Evolutionary conservation across 2,888 invertebrate genomes (phyloP), one percentile per base, ranked within the genome.

Genomic region (Cabera pusaria): DNA sequence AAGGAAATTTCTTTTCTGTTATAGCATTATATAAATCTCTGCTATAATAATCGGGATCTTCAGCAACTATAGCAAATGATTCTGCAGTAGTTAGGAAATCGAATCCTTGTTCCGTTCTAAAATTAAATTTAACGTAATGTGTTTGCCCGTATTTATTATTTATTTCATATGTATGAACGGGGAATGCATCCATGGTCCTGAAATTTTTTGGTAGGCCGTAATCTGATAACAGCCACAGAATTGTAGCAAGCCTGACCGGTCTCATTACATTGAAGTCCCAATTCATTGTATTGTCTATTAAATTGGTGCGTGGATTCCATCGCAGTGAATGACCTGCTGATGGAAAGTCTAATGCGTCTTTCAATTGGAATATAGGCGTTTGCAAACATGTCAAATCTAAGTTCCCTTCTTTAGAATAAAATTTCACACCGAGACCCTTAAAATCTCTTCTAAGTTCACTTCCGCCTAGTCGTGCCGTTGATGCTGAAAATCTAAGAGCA

Each of bases 151-250:
- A 3, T 3, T 14, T 4, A 4, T 14, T 14, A 4, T 14, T 14
- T 14, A 14, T 2, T 14, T 14, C 14, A 4, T 14, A 14, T 14
- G 14, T 2, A 4, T 14, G 14, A 14, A 14, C 14, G 4, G 14
- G 14, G 4, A 14, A 14, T 14, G 14, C 14, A 4, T 14, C 14
- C 14, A 14, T 14, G 3, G 2, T 14, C 4, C 4, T 14, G 4
- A 3, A 14, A 14, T 3, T 4, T 2, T 97, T 94, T 0, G 97
- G 97, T 48, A 94, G 94, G 10, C 97, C 97, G 52, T 95, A 92
- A 77, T 97, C 97, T 3, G 94, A 90, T 64, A 96, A 95, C 47
- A 95, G 75, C 77, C 96, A 93, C 72, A 94, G 87, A 7, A 92
- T 14, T 14, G 14, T 14, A 14, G 2, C 14, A 85, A 61, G 95